Evolutionary conservation across 2,113 vertebrate species (phyloP).

Genomic region (Polyodon spathula): DNA sequence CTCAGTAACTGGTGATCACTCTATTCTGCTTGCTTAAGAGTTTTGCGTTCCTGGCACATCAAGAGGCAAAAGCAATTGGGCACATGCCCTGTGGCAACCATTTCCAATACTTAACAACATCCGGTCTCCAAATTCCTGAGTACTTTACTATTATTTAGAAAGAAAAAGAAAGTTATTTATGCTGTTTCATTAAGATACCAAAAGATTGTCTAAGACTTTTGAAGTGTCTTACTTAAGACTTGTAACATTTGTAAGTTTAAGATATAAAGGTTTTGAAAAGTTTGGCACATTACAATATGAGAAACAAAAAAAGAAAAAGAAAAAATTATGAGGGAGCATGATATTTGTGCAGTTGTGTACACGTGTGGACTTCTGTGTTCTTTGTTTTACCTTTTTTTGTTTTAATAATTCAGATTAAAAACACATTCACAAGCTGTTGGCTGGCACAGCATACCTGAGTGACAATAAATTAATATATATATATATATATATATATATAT

Average conservation of each 20-base stretch:
- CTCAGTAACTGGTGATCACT: constrained; percentile 63
- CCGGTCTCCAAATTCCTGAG: constrained; percentile 86
- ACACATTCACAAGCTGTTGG: constrained; percentile 99
- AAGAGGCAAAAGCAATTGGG: constrained; percentile 57
- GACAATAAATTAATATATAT: constrained; percentile 61
- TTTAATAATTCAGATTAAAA: constrained; percentile 86
- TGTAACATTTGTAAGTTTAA: constrained; percentile 43
- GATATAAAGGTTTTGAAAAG: constrained; percentile 75
- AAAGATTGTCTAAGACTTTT: constrained; percentile 94
- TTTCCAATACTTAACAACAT: constrained; percentile 64
- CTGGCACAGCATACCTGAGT: constrained; percentile 99
- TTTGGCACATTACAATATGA: constrained; percentile 80
- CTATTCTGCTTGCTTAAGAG: constrained; percentile 56
- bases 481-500: no score
- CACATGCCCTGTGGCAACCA: constrained; percentile 61
- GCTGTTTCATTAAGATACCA: constrained; percentile 72
- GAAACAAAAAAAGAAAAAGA: constrained; percentile 50
- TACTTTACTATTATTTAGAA: constrained; percentile 71
- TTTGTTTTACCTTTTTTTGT: constrained; percentile 59
- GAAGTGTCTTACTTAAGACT: constrained; percentile 81
- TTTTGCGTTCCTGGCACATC: constrained; percentile 52
- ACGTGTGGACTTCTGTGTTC: constrained; percentile 55
- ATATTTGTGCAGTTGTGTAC: constrained; percentile 51
- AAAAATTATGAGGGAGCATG: constrained; percentile 35
- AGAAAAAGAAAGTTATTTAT: constrained; percentile 54